Conservation (phyloP, 2,113 vertebrate species). For the Silurus asotus region DNA sequence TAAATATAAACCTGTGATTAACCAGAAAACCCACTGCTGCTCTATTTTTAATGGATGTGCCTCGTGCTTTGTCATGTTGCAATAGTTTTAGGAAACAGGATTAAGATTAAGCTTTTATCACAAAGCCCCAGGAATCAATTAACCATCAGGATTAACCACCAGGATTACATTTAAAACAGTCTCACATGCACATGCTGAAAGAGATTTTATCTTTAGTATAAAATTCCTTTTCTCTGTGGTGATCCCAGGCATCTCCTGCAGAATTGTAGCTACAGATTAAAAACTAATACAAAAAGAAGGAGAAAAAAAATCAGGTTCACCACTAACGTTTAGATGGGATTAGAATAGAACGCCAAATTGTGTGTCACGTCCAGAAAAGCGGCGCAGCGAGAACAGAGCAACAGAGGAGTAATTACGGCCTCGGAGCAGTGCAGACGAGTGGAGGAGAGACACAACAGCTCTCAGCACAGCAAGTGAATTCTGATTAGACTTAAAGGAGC, state of each 20-base stretch:
- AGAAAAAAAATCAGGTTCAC: not conserved
- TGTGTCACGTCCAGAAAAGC: conserved; percentile 19
- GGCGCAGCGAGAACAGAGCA: not conserved
- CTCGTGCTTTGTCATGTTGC: not conserved
- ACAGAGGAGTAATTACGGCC: not conserved
- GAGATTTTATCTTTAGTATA: conserved; percentile 2
- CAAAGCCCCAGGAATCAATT: conserved; percentile 27
- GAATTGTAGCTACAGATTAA: not conserved
- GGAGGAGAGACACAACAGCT: not conserved
- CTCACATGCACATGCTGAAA: not conserved
- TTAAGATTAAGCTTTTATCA: not conserved
- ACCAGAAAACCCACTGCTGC: not conserved
- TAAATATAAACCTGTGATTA: not conserved
- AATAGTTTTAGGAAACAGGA: conserved; percentile 26
- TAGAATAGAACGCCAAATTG: conserved; percentile 12
- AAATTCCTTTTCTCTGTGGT: not conserved
- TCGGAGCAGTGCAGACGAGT: not conserved
- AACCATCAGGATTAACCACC: not conserved
- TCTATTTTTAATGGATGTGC: too few relatives aligned
- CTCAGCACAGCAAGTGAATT: conserved; percentile 34
- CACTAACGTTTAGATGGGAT: conserved; percentile 12
- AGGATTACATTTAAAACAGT: conserved; percentile 6
- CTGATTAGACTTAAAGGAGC: conserved; percentile 51
- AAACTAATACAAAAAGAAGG: not conserved
- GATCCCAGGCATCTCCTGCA: not conserved